These are phyloP conservation scores for Pantherophis vulpinus DNA, from an alignment of 2,797 vertebrate genomes.

Conservation along the genomic window DNA sequence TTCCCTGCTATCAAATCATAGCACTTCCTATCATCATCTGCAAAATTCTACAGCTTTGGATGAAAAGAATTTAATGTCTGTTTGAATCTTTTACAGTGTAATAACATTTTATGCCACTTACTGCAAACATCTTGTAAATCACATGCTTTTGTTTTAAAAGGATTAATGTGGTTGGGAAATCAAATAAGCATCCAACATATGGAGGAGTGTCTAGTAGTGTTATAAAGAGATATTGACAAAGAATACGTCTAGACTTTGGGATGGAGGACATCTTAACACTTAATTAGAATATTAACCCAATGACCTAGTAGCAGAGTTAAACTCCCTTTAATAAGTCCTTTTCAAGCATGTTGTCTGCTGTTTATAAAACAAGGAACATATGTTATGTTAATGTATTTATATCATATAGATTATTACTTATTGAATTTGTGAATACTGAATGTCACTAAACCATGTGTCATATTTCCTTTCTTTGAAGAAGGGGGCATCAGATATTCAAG, in stretches of 20 bases:
- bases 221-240: slow-evolving; percentile 29
- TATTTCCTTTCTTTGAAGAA: not conserved
- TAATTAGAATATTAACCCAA: slow-evolving; percentile 44
- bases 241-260: slow-evolving; percentile 8
- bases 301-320: slow-evolving; percentile 37
- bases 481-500: not conserved
- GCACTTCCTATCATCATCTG: not conserved
- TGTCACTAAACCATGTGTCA: not conserved
- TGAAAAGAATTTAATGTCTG: not conserved
- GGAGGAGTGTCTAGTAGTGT: not conserved
- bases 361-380: not conserved
- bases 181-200: slow-evolving; percentile 12
- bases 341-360: not conserved
- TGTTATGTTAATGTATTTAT: not conserved
- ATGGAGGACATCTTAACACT: slow-evolving; percentile 26
- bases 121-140: slow-evolving; percentile 55
- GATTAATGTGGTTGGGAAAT: slow-evolving; percentile 50
- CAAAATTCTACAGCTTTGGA: not conserved
- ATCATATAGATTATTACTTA: not conserved
- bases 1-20: not conserved
- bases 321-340: slow-evolving; percentile 15
- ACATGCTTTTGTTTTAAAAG: slow-evolving; percentile 50
- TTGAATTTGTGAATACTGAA: not conserved
- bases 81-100: slow-evolving; percentile 33
- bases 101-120: slow-evolving; percentile 37